These are phyloP conservation scores for Prostheceraeus crozeri DNA, from an alignment of 2,888 invertebrate species.

Conservation along the genomic window DNA sequence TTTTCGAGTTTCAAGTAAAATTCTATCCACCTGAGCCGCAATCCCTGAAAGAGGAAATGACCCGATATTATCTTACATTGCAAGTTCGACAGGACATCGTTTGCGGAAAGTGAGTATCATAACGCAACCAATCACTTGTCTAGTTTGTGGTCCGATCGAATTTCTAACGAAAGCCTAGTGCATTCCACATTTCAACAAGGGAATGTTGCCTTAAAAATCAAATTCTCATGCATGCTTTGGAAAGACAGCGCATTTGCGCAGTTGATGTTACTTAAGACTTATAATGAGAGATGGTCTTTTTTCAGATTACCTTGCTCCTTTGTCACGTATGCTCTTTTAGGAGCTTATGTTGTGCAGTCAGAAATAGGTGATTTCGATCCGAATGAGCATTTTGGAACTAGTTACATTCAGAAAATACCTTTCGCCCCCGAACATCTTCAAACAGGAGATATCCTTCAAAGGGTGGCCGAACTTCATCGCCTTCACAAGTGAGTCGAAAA, in stretches of 20 bases:
- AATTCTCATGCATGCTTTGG: no score
- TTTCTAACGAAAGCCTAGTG: no score
- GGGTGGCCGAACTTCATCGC: constrained; percentile 86
- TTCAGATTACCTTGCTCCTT: constrained; percentile 87
- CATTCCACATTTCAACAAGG: no score
- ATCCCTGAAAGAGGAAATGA: constrained; percentile 67
- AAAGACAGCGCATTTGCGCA: no score
- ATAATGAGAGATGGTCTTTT: no score
- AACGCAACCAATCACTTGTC: not conserved
- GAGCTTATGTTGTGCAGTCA: constrained; percentile 83
- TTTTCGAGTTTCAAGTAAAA: constrained; percentile 87
- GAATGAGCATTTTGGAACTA: constrained; percentile 51
- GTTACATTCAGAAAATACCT: constrained; percentile 78
- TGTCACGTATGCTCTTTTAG: constrained; percentile 87
- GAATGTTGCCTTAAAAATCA: no score
- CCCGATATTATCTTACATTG: constrained; percentile 79
- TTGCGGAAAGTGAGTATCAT: constrained; percentile 60
- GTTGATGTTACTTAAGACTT: no score
- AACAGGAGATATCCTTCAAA: constrained; percentile 79
- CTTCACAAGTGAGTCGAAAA: constrained; percentile 64
- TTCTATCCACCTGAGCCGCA: constrained; percentile 98
- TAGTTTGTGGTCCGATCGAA: no score
- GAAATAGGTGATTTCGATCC: constrained; percentile 87
- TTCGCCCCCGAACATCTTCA: constrained; percentile 75
- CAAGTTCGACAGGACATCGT: constrained; percentile 73